Evolutionary conservation across 2,888 invertebrate genomes (phyloP).

Genomic region (Drosophila paranaensis): DNA sequence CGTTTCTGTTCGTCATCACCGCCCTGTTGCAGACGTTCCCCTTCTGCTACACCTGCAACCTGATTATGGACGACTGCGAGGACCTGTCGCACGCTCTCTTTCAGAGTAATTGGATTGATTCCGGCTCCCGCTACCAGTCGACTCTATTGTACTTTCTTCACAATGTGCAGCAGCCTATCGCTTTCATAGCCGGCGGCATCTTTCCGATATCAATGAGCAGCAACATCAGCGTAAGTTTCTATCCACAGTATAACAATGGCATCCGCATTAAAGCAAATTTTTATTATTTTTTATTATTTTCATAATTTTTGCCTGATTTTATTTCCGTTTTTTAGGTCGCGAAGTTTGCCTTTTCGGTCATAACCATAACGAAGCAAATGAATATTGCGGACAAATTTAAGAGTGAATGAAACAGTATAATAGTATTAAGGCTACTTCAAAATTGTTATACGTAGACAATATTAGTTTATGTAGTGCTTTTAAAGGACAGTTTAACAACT

Average conservation of each 20-base stretch:
- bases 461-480: no score
- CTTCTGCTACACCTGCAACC: conserved; percentile 73
- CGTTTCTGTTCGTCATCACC: conserved; percentile 51
- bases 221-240: conserved; percentile 66
- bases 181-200: conserved; percentile 66
- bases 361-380: conserved; percentile 66
- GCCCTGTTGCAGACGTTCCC: conserved; percentile 72
- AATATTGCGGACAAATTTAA: conserved; percentile 68
- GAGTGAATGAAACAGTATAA: conserved; percentile 21
- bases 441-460: background rate
- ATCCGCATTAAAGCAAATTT: background rate
- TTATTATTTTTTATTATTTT: background rate
- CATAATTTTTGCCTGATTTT: background rate
- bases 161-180: conserved; percentile 64
- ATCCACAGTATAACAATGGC: background rate
- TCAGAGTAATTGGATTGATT: conserved; percentile 75
- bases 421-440: no score
- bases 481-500: no score
- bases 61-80: conserved; percentile 69
- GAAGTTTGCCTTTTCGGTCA: conserved; percentile 71
- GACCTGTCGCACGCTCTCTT: conserved; percentile 63
- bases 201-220: conserved; percentile 65
- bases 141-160: conserved; percentile 68
- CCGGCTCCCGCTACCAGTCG: conserved; percentile 57
- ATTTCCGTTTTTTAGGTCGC: conserved; percentile 54